phyloP scores from a whole-genome alignment of 2,888 invertebrate genomes.

The Plutella xylostella region DNA sequence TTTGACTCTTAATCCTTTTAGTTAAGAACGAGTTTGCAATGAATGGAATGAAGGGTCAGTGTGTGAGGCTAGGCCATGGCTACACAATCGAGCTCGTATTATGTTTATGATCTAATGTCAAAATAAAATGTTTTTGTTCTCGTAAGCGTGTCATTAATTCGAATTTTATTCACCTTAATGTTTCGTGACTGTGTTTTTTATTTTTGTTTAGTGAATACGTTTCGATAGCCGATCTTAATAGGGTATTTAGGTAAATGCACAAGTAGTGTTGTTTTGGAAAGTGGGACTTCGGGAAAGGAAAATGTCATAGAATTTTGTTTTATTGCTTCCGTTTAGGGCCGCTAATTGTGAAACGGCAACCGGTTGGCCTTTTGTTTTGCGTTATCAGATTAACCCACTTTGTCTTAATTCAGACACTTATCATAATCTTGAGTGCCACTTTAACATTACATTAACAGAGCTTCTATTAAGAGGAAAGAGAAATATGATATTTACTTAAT shows the following conservation, averaged over 20 bases:
- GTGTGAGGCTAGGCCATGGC: constrained; percentile 38
- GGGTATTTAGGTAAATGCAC: constrained; percentile 20
- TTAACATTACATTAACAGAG: too few species aligned
- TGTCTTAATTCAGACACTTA: too few species aligned
- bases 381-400: too few species aligned
- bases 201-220: constrained; percentile 34
- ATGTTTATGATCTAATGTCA: constrained; percentile 57
- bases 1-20: background rate
- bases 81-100: constrained; percentile 46
- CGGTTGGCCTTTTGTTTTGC: too few species aligned
- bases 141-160: constrained; percentile 52
- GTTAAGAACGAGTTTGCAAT: background rate
- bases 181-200: constrained; percentile 40
- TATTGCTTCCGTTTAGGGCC: too few species aligned
- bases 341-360: too few species aligned
- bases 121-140: constrained; percentile 56
- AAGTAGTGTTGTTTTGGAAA: background rate
- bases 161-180: constrained; percentile 51
- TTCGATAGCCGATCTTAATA: constrained; percentile 36
- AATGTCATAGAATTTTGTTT: too few species aligned
- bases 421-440: too few species aligned
- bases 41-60: background rate
- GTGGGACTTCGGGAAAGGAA: constrained; percentile 1
- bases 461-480: too few species aligned
- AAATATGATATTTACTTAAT: too few species aligned